Conservation (phyloP, 2,113 vertebrate species). For the Speoplatyrhinus poulsoni region DNA sequence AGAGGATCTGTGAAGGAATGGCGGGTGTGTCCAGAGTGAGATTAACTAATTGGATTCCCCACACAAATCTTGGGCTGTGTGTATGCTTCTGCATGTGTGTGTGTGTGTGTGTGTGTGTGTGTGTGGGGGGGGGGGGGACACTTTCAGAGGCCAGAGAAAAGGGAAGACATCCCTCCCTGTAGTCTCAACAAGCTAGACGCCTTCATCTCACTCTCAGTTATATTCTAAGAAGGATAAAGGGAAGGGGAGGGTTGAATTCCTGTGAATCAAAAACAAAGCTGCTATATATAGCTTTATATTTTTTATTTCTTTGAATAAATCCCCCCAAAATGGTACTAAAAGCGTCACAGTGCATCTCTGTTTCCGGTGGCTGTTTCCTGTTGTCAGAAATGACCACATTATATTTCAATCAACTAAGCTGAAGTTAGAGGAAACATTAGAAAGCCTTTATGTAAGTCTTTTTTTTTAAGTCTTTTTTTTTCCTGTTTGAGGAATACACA, state of each 20-base stretch:
- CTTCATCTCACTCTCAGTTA: conserved; percentile 39
- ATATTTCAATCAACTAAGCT: conserved; percentile 54
- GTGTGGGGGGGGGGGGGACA: conserved; percentile 5
- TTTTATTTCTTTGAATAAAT: conserved; percentile 65
- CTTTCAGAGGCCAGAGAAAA: conserved; percentile 18
- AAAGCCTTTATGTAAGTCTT: conserved; percentile 2
- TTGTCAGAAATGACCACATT: conserved; percentile 49
- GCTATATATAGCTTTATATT: background rate
- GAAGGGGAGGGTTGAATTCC: conserved; percentile 50
- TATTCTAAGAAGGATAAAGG: conserved; percentile 46
- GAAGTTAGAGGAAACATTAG: conserved; percentile 48
- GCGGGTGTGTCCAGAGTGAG: conserved; percentile 75
- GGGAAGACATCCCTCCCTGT: conserved; percentile 57
- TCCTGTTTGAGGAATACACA: conserved; percentile 19
- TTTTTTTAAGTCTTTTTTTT: conserved; percentile 25
- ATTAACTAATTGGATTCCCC: conserved; percentile 83
- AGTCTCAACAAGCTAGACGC: conserved; percentile 57
- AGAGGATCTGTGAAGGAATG: conserved; percentile 77
- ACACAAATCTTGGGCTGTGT: conserved; percentile 42
- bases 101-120: conserved; percentile 45
- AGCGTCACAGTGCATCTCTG: conserved; percentile 57
- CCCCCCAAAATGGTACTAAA: conserved; percentile 68
- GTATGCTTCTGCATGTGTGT: conserved; percentile 23
- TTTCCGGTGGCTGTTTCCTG: conserved; percentile 72
- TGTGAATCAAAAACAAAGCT: conserved; percentile 29